Evolutionary conservation across 2,113 vertebrate genomes (phyloP).

Genomic region (Oryzias celebensis): DNA sequence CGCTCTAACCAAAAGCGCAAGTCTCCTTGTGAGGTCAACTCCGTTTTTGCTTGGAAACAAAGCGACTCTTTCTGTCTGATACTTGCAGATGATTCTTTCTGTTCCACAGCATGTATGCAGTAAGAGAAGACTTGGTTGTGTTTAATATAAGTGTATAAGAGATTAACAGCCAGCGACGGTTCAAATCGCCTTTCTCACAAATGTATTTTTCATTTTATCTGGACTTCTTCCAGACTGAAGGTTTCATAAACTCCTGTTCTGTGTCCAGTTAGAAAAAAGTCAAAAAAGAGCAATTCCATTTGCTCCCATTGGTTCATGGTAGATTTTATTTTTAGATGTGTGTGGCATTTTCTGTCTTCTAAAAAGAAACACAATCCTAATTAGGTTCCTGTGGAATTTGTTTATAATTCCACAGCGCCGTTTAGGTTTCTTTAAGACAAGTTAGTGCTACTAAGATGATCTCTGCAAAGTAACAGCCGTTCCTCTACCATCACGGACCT

Average conservation of each 20-base stretch:
- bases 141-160: constrained; percentile 15
- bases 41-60: too few relatives aligned
- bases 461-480: too few relatives aligned
- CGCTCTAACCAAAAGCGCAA: too few relatives aligned
- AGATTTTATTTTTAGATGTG: too few relatives aligned
- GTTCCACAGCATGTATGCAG: constrained; percentile 24
- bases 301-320: background rate
- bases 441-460: too few relatives aligned
- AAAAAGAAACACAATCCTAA: background rate
- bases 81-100: background rate
- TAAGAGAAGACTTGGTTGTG: constrained; percentile 6
- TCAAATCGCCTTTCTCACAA: constrained; percentile 25
- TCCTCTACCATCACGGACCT: background rate
- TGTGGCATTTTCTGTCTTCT: background rate
- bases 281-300: too few relatives aligned
- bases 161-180: constrained; percentile 20
- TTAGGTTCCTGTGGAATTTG: background rate
- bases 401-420: background rate
- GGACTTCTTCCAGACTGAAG: constrained; percentile 41
- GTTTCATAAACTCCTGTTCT: constrained; percentile 27
- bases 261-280: background rate
- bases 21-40: too few relatives aligned
- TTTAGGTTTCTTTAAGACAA: too few relatives aligned
- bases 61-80: background rate
- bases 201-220: constrained; percentile 23